Conservation (phyloP, 2,888 invertebrate genomes). For the Cistogaster globosa region DNA sequence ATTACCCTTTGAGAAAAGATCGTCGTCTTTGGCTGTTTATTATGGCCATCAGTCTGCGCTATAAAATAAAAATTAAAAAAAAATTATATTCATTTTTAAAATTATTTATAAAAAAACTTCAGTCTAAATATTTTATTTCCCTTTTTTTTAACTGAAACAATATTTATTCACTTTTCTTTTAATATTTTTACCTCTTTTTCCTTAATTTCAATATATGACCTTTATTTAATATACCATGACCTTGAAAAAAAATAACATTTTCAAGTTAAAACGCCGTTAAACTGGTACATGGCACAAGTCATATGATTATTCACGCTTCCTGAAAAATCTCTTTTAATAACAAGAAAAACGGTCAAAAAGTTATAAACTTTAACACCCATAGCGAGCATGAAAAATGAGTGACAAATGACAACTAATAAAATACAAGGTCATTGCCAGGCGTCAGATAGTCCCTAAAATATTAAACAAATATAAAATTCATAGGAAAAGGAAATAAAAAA, state of each 20-base stretch:
- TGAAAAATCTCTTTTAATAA: constrained; percentile 11
- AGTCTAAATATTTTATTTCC: too few species aligned
- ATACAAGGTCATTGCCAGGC: constrained; percentile 34
- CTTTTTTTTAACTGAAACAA: too few species aligned
- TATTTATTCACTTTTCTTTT: too few species aligned
- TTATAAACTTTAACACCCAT: constrained; percentile 46
- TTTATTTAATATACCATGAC: neutral
- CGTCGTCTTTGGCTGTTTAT: too few species aligned
- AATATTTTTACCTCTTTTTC: neutral
- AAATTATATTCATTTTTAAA: too few species aligned
- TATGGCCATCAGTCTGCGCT: too few species aligned
- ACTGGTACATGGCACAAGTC: constrained; percentile 63
- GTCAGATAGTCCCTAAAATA: constrained; percentile 5
- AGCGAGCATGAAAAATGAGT: neutral
- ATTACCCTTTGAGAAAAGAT: too few species aligned
- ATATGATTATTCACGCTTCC: constrained; percentile 58
- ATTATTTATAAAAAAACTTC: too few species aligned
- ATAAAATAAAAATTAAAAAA: too few species aligned
- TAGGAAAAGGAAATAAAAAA: constrained; percentile 23
- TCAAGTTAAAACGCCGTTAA: constrained; percentile 22
- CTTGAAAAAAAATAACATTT: constrained; percentile 28
- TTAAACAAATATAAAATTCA: neutral
- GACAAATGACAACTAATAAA: constrained; percentile 38
- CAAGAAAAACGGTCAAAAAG: constrained; percentile 11
- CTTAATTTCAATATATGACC: neutral